Conservation (phyloP, 1,140 invertebrate species). For the Psix sp. region DNA sequence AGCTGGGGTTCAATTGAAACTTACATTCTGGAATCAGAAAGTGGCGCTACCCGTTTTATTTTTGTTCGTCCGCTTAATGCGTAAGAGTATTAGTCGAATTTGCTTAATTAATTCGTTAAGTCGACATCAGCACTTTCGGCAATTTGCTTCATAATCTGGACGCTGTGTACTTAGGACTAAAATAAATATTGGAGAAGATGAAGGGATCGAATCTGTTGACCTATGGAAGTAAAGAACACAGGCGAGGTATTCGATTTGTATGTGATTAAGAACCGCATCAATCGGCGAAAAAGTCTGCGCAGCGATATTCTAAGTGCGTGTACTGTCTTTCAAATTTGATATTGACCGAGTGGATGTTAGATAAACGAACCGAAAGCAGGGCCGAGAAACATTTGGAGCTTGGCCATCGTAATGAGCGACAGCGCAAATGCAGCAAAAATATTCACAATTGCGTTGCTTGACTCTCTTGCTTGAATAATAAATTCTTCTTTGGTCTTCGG, state of each 20-base stretch:
- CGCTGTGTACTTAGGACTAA: constrained; percentile 31
- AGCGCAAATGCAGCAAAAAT: constrained; percentile 74
- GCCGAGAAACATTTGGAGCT: constrained; percentile 73
- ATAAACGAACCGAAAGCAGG: constrained; percentile 60
- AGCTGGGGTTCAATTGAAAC: no score
- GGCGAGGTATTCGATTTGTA: constrained; percentile 25
- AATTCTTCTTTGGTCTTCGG: constrained; percentile 64
- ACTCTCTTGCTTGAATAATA: constrained; percentile 72
- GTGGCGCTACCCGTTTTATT: no score
- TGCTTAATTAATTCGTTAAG: constrained; percentile 38
- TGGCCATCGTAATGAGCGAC: constrained; percentile 73
- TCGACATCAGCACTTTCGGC: constrained; percentile 46
- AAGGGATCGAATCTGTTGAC: constrained; percentile 36
- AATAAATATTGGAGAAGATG: constrained; percentile 33
- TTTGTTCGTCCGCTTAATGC: no score
- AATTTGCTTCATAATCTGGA: constrained; percentile 30
- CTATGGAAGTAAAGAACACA: neutral
- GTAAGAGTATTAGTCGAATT: constrained; percentile 18
- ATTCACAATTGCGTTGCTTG: constrained; percentile 74
- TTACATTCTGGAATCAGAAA: no score
- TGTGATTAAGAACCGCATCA: constrained; percentile 31
- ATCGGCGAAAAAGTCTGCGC: constrained; percentile 14
- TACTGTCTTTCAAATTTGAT: constrained; percentile 28
- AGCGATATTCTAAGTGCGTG: neutral
- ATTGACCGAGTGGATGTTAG: constrained; percentile 20